Conservation (phyloP, 2,113 vertebrate species). For the Nothobranchius furzeri region DNA sequence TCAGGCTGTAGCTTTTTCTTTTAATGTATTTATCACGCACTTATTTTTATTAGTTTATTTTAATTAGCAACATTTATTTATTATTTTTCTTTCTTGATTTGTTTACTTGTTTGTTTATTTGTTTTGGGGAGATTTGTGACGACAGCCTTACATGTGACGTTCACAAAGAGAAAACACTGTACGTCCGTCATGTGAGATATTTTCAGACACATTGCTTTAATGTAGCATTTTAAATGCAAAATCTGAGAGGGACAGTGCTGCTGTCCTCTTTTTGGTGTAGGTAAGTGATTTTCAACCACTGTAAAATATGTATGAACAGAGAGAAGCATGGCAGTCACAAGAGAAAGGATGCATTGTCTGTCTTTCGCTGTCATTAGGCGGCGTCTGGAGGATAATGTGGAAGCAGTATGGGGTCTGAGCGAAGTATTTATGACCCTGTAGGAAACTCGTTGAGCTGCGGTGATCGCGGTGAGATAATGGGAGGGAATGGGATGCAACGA, state of each 20-base stretch:
- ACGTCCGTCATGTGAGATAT: slow-evolving; percentile 77
- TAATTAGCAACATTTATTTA: neutral
- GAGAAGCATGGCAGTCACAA: slow-evolving; percentile 75
- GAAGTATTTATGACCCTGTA: slow-evolving; percentile 93
- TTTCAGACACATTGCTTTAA: slow-evolving; percentile 78
- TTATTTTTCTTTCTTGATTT: neutral
- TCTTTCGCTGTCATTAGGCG: slow-evolving; percentile 94
- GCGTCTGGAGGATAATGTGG: slow-evolving; percentile 92
- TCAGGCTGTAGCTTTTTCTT: slow-evolving; percentile 14
- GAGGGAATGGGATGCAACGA: slow-evolving; percentile 95
- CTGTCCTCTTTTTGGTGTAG: slow-evolving; percentile 58
- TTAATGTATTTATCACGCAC: neutral
- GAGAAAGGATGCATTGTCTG: slow-evolving; percentile 86
- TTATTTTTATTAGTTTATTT: too few species aligned
- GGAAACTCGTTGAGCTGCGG: slow-evolving; percentile 93
- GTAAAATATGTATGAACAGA: slow-evolving; percentile 67
- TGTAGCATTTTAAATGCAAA: slow-evolving; percentile 76
- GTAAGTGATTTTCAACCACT: slow-evolving; percentile 60
- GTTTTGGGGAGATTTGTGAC: slow-evolving; percentile 8
- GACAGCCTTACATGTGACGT: slow-evolving; percentile 54
- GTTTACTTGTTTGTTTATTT: too few species aligned
- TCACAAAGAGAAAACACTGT: slow-evolving; percentile 64
- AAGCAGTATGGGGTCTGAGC: slow-evolving; percentile 93
- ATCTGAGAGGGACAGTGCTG: slow-evolving; percentile 62
- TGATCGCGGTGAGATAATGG: slow-evolving; percentile 94